Conservation (phyloP, 2,888 invertebrate genomes). For the Stenodera caucasica region DNA sequence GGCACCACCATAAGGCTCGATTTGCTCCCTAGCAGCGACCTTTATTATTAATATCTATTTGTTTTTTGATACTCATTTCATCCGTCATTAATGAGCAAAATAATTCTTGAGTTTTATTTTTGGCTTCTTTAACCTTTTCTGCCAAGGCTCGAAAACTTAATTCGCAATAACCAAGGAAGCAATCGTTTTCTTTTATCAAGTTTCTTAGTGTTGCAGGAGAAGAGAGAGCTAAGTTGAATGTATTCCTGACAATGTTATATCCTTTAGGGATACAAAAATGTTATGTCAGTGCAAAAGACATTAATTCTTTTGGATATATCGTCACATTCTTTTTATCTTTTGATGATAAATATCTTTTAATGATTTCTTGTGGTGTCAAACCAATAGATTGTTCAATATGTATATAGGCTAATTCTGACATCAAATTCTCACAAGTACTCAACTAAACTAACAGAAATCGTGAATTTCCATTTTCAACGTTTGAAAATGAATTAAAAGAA, state of each 20-base stretch:
- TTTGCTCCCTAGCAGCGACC: not conserved
- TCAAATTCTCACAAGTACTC: too few relatives aligned
- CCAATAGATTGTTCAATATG: too few relatives aligned
- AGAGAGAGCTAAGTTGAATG: not conserved
- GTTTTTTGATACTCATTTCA: not conserved
- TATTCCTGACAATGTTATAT: slow-evolving; percentile 26
- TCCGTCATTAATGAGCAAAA: not conserved
- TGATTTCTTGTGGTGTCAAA: too few relatives aligned
- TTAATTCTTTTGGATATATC: too few relatives aligned
- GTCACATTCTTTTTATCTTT: too few relatives aligned
- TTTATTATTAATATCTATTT: not conserved
- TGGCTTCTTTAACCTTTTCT: not conserved
- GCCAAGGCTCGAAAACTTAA: not conserved
- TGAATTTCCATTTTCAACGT: too few relatives aligned
- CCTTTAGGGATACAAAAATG: slow-evolving; percentile 23
- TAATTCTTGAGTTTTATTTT: not conserved
- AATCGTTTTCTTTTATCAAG: not conserved
- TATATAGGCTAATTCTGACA: too few relatives aligned
- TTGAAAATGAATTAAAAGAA: too few relatives aligned
- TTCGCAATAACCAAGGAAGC: not conserved
- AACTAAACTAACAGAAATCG: too few relatives aligned
- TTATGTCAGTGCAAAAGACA: slow-evolving; percentile 15
- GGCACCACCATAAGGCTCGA: too few relatives aligned
- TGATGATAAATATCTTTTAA: too few relatives aligned
- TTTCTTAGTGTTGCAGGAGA: not conserved